Conservation (phyloP, 2,113 vertebrate species). For the Pedionomus torquatus region DNA sequence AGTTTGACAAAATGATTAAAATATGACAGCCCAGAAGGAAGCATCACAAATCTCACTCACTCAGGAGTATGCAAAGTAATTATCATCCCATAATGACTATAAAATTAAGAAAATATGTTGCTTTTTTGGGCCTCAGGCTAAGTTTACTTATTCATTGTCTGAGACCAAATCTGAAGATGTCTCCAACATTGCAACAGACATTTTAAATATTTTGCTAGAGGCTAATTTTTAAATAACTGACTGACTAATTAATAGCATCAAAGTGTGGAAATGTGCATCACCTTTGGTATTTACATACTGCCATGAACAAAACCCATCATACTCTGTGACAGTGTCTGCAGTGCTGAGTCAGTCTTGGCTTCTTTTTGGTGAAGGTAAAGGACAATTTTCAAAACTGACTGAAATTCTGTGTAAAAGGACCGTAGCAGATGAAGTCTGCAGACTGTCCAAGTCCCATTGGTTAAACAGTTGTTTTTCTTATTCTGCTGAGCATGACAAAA, state of each 20-base stretch:
- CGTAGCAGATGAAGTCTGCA: background rate
- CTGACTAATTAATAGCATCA: constrained; percentile 15
- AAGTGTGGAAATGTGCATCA: background rate
- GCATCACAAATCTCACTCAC: background rate
- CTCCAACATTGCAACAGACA: constrained; percentile 6
- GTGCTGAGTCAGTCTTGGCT: background rate
- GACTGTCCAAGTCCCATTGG: background rate
- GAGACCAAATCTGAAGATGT: background rate
- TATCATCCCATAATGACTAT: background rate
- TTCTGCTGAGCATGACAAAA: background rate
- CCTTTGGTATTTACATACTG: constrained; percentile 6
- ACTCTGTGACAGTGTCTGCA: background rate
- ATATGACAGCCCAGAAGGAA: background rate
- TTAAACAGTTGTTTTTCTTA: background rate
- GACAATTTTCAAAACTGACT: background rate
- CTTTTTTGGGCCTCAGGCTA: constrained; percentile 32
- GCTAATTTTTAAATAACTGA: constrained; percentile 31
- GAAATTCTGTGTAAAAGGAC: background rate
- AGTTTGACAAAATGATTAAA: background rate
- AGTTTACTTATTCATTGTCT: constrained; percentile 56
- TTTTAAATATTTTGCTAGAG: constrained; percentile 48
- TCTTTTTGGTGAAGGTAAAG: background rate
- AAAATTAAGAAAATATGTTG: constrained; percentile 39
- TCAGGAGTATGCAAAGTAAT: background rate
- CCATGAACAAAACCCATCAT: background rate